Evolutionary conservation across 2,113 vertebrate genomes (phyloP).

Genomic region (Ceyx cyanopectus): DNA sequence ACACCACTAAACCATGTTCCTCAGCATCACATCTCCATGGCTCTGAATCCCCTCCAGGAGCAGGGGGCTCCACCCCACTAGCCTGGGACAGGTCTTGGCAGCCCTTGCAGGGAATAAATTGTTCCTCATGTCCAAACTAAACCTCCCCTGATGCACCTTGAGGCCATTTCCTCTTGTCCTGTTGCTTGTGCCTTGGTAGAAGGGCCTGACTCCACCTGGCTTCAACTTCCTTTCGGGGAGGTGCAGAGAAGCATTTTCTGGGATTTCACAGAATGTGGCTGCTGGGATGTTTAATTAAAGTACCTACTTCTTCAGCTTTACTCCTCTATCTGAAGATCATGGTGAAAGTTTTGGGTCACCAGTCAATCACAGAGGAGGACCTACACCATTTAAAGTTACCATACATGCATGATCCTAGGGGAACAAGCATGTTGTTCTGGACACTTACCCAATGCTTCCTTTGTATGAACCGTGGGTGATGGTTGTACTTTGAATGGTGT

Average conservation of each 20-base stretch:
- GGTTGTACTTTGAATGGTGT: constrained; percentile 89
- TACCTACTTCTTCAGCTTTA: neutral
- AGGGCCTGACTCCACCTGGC: no score
- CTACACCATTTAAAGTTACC: neutral
- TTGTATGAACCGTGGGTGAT: constrained; percentile 92
- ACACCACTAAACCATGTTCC: no score
- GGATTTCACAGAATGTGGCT: neutral
- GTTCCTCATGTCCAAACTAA: neutral
- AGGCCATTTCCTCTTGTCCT: neutral
- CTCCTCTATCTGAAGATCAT: neutral
- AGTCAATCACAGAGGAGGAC: neutral
- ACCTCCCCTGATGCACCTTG: neutral
- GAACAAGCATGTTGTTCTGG: neutral
- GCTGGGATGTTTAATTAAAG: neutral
- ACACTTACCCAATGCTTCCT: constrained; percentile 89
- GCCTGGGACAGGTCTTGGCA: neutral
- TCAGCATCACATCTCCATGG: no score
- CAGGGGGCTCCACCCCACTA: no score
- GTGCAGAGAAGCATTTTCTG: no score
- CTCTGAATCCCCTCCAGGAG: no score
- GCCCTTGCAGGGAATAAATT: neutral
- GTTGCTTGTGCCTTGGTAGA: no score
- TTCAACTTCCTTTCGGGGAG: no score
- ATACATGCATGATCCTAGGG: neutral
- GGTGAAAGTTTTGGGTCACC: neutral